Conservation (phyloP, 2,113 vertebrate species). For the Corythornis madagascariensis region DNA sequence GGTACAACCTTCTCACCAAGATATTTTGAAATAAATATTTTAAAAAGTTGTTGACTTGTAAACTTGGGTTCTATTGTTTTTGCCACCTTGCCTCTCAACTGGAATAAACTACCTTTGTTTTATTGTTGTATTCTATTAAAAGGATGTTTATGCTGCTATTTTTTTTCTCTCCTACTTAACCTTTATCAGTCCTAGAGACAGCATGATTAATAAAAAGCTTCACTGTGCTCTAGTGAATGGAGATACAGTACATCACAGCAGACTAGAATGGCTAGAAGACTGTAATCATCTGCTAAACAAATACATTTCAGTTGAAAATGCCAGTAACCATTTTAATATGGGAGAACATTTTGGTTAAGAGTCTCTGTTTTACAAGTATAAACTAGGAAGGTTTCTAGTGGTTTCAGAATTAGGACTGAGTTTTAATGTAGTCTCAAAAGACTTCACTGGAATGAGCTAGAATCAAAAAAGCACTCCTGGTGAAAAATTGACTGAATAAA, state of each 20-base stretch:
- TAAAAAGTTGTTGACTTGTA: neutral
- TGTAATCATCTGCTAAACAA: neutral
- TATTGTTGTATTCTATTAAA: neutral
- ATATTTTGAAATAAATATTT: neutral
- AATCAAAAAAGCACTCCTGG: neutral
- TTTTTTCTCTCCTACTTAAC: neutral
- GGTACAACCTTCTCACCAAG: neutral
- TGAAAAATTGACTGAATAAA: neutral
- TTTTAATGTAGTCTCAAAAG: neutral
- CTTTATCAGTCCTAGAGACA: neutral
- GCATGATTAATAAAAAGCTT: neutral
- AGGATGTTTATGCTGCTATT: neutral
- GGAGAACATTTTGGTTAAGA: neutral
- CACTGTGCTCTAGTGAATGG: neutral
- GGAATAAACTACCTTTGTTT: neutral
- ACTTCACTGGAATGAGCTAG: neutral
- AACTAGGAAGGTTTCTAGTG: neutral
- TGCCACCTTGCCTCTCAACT: neutral
- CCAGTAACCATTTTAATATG: neutral
- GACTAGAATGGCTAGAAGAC: neutral
- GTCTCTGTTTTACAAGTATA: neutral
- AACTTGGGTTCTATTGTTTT: neutral
- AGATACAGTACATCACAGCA: fast-evolving
- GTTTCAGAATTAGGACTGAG: neutral
- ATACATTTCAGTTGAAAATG: neutral